These are phyloP conservation scores for Drosophila anceps DNA, from an alignment of 2,888 invertebrate species.

Conservation along the genomic window DNA sequence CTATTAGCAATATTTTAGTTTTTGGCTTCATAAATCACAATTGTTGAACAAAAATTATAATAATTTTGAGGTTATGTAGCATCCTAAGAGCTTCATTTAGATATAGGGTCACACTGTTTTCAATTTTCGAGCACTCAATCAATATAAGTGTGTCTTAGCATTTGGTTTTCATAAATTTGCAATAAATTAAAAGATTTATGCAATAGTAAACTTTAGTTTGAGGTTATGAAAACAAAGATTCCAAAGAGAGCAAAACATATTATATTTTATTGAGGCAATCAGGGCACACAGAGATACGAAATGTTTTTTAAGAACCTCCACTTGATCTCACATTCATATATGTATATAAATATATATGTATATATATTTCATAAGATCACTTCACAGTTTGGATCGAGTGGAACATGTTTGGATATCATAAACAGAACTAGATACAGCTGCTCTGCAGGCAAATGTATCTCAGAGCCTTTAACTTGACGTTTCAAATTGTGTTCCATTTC, in stretches of 20 bases:
- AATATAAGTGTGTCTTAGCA: not conserved
- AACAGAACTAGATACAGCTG: not conserved
- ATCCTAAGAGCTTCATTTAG: not conserved
- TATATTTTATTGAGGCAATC: not conserved
- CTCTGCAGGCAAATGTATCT: not conserved
- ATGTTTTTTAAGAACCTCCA: not conserved
- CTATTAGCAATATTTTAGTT: not conserved
- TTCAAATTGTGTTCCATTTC: not conserved
- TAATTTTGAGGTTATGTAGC: not conserved
- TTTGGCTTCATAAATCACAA: not conserved
- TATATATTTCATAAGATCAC: not conserved
- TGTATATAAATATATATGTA: not conserved
- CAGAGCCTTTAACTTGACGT: not conserved
- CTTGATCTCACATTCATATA: not conserved
- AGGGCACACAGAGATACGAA: not conserved
- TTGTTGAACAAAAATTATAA: not conserved
- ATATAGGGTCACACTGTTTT: not conserved
- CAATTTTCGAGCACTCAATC: too few species aligned
- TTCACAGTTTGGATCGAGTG: constrained; percentile 4
- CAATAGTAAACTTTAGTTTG: not conserved
- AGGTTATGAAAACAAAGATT: not conserved
- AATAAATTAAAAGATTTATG: not conserved
- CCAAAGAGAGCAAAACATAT: not conserved
- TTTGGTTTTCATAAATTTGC: too few species aligned
- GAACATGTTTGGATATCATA: not conserved